A percentile compares a stretch with the other conserved stretches of the same genome.
Evolutionary conservation across 2,113 vertebrate genomes (phyloP).

Genomic region (Microcebus griseorufus): DNA sequence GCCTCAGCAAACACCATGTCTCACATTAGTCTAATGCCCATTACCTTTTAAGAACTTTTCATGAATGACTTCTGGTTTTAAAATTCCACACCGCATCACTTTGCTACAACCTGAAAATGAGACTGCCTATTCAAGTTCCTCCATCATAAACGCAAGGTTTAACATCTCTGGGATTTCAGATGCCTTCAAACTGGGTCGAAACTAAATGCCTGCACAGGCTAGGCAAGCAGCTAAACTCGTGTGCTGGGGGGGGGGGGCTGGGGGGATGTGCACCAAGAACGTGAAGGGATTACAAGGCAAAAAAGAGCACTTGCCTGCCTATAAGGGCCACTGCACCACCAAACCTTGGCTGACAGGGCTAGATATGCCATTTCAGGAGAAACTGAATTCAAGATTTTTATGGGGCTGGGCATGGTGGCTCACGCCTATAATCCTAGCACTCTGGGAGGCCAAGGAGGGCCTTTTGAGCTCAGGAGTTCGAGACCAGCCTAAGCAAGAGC

Average conservation of each 20-base stretch:
- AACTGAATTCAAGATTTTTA: background rate
- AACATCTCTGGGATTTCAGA: background rate
- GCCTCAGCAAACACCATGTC: background rate
- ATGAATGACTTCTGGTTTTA: background rate
- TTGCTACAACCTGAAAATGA: background rate
- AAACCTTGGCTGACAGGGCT: background rate
- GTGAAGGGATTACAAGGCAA: background rate
- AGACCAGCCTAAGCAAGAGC: too few relatives aligned
- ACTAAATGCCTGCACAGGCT: background rate
- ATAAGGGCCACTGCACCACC: background rate
- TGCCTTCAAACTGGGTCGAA: background rate
- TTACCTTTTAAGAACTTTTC: background rate
- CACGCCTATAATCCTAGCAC: too few relatives aligned
- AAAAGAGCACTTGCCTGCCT: background rate
- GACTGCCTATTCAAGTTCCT: background rate
- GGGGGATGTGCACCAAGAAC: background rate
- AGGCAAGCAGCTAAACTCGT: background rate
- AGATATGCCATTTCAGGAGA: background rate
- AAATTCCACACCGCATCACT: background rate
- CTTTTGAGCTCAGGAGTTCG: too few relatives aligned
- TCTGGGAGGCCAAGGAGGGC: too few relatives aligned
- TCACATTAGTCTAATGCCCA: background rate
- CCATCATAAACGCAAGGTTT: background rate
- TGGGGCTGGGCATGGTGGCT: too few relatives aligned
- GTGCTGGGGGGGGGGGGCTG: too few relatives aligned